A percentile compares a stretch with the other conserved stretches of the same genome.
Conservation (phyloP, 2,888 invertebrate genomes). For the Caenorhabditis imperialis region DNA sequence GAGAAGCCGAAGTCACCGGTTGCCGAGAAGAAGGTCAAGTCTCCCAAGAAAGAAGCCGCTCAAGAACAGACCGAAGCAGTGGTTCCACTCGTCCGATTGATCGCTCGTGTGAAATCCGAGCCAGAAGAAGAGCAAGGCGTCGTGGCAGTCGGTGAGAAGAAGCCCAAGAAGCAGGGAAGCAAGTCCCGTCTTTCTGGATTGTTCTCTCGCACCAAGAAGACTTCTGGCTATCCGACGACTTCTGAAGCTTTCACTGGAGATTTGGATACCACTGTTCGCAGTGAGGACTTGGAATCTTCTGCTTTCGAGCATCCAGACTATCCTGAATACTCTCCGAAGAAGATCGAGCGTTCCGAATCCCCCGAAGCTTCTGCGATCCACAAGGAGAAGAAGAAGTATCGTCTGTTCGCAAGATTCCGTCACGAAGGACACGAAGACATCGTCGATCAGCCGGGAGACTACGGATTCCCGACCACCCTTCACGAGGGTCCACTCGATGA, state of each 20-base stretch:
- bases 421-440: conserved; percentile 40
- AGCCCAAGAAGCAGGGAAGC: conserved; percentile 15
- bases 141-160: conserved; percentile 4
- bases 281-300: conserved; percentile 18
- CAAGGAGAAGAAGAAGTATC: conserved; percentile 3
- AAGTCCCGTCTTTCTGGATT: conserved; percentile 25
- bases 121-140: conserved; percentile 7
- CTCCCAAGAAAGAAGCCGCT: conserved; percentile 30
- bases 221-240: conserved; percentile 8
- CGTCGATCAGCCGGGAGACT: conserved; percentile 29
- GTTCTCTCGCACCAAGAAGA: conserved; percentile 11
- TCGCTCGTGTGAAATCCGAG: conserved; percentile 37
- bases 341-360: conserved; percentile 1
- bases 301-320: conserved; percentile 23
- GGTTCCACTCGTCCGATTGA: conserved; percentile 21
- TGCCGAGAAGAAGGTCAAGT: conserved; percentile 26
- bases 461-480: conserved; percentile 16
- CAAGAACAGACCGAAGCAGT: conserved; percentile 31
- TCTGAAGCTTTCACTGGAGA: conserved; percentile 28
- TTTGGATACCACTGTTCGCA: conserved; percentile 18
- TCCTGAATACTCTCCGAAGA: conserved; percentile 33
- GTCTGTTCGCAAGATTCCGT: conserved; percentile 23
- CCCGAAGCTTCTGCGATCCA: conserved; percentile 2
- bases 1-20: neutral
- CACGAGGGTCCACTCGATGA: conserved; percentile 48